These are phyloP conservation scores for Seira musarum DNA, from an alignment of 2,888 invertebrate species.

Conservation along the genomic window DNA sequence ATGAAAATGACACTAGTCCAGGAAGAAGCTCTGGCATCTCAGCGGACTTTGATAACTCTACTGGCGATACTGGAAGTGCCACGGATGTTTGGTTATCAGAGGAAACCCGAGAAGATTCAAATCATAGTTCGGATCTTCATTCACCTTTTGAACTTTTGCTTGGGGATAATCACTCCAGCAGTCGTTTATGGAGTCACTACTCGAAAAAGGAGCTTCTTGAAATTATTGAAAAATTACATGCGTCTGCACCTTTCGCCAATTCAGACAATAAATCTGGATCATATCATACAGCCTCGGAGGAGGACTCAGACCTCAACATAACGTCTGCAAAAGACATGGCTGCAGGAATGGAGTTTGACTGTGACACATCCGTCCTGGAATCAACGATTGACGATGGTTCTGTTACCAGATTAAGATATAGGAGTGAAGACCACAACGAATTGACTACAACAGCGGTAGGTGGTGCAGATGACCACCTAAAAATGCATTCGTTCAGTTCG, in stretches of 20 bases:
- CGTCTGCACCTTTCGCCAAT: slow-evolving; percentile 52
- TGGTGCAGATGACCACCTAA: too few species aligned
- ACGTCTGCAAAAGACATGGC: slow-evolving; percentile 29
- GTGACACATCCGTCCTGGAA: slow-evolving; percentile 23
- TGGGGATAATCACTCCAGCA: not conserved
- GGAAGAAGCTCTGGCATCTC: slow-evolving; percentile 45
- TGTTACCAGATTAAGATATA: too few species aligned
- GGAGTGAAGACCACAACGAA: not conserved
- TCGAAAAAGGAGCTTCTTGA: slow-evolving; percentile 25
- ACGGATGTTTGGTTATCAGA: slow-evolving; percentile 36
- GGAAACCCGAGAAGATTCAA: not conserved
- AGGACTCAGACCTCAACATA: slow-evolving; percentile 55
- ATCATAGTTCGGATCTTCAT: not conserved
- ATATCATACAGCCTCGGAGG: slow-evolving; percentile 66
- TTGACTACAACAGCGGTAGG: not conserved
- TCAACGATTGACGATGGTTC: slow-evolving; percentile 3
- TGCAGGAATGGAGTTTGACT: slow-evolving; percentile 44
- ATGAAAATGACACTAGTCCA: slow-evolving; percentile 25
- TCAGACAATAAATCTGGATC: slow-evolving; percentile 65
- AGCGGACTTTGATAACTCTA: slow-evolving; percentile 41
- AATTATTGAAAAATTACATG: slow-evolving; percentile 65
- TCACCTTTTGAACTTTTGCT: slow-evolving; percentile 12
- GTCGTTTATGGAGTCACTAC: not conserved
- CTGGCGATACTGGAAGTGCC: slow-evolving; percentile 43
- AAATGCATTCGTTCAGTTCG: slow-evolving; percentile 60